Conservation (phyloP, 2,888 invertebrate species). For the Orchesellides sinensis region DNA sequence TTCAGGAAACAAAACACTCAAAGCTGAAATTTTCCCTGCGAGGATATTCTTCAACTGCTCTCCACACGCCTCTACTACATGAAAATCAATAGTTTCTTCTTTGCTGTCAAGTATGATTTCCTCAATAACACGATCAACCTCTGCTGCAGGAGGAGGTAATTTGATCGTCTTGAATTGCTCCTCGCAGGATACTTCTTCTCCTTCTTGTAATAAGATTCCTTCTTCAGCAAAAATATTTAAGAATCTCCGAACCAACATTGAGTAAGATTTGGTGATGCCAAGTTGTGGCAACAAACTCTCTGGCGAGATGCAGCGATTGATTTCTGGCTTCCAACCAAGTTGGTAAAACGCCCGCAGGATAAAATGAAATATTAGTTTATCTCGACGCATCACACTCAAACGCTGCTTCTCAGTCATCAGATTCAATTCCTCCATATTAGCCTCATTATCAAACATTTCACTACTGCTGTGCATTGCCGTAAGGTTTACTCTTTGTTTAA, state of each 20-base stretch:
- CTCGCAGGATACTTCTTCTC: not conserved
- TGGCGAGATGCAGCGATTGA: slow-evolving; percentile 1
- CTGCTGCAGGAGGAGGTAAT: slow-evolving; percentile 17
- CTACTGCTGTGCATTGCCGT: not conserved
- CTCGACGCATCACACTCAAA: not conserved
- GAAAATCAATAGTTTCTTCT: slow-evolving; percentile 45
- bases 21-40: slow-evolving; percentile 48
- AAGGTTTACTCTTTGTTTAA: slow-evolving; percentile 25
- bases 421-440: slow-evolving; percentile 3
- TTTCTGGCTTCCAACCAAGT: slow-evolving; percentile 50
- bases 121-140: slow-evolving; percentile 28
- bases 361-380: slow-evolving; percentile 25
- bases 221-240: slow-evolving; percentile 48
- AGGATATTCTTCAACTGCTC: slow-evolving; percentile 53
- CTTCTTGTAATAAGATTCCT: slow-evolving; percentile 9
- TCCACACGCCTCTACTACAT: slow-evolving; percentile 43
- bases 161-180: slow-evolving; percentile 10
- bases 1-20: slow-evolving; percentile 64
- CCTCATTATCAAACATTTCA: not conserved
- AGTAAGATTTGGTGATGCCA: slow-evolving; percentile 34
- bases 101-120: slow-evolving; percentile 12
- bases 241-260: slow-evolving; percentile 36
- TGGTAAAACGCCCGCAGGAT: slow-evolving; percentile 50
- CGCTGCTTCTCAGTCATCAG: not conserved
- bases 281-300: slow-evolving; percentile 4